Evolutionary conservation across 1,140 invertebrate genomes (phyloP), one percentile per base, ranked within the genome.

Genomic region (Mya arenaria): DNA sequence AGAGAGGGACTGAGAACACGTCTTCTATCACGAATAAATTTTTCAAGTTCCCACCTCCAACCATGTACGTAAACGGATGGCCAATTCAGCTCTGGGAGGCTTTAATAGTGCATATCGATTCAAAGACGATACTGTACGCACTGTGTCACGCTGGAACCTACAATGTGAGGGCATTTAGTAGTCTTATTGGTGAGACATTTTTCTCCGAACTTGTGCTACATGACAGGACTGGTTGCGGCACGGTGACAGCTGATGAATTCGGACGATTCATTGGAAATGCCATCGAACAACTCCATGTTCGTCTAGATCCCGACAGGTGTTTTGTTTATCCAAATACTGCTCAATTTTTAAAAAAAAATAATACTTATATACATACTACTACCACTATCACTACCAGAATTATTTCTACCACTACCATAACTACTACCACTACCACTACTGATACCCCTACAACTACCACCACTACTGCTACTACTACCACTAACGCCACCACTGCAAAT

Each of bases 131-230:
- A 39, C 30, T 74, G 23, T 74, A 60, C 72, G 8, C 23, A 4
- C 37, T 74, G 2, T 74, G 55, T 30, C 52, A 74, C 32, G 56
- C 5, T 13, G 36, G 72, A 0, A 28, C 32, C 1, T 74, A 74
- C 28, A 74, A 74, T 32, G 72, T 74, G 1, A 37, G 72, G n/a
- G 55, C 71, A 37, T 74, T 74, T 39, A 60, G 34, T 28, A 74
- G 72, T 23, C 15, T 74, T 32, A 60, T 74, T 10, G 56, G 72
- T 1, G 72, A 74, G 44, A 74, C 72, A 15, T 74, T 60, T 39
- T 74, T 74, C 39, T 69, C 66, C 1, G 66, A 69, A 48, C 25
- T 69, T 32, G 10, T 44, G 5, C n/a, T 69, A 15, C 17, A 69
- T n/a, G 39, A 69, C 23, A 69, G 52, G 25, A 44, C 17, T 5